These are phyloP conservation scores for Zaprionus lachaisei DNA, from an alignment of 1,140 invertebrate genomes.

Conservation along the genomic window DNA sequence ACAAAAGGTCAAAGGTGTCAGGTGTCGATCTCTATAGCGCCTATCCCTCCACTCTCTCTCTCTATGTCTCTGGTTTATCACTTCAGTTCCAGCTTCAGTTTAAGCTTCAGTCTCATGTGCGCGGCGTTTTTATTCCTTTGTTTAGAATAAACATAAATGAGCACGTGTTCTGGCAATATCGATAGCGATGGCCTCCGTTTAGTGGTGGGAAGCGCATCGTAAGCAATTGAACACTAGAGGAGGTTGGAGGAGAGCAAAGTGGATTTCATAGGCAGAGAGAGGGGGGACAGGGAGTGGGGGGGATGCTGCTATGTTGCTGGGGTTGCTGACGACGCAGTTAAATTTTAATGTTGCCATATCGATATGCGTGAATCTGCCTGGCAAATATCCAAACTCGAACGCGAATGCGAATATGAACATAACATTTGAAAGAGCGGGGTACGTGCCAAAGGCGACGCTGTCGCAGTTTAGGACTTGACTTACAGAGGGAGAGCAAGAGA, in stretches of 20 bases:
- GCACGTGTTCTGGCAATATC: slow-evolving; percentile 61
- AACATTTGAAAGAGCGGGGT: slow-evolving; percentile 49
- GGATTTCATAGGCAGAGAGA: too few relatives aligned
- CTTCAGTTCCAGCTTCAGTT: background rate
- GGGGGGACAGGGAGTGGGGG: background rate
- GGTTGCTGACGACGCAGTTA: slow-evolving; percentile 60
- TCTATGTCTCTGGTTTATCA: background rate
- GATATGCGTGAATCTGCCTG: slow-evolving; percentile 65
- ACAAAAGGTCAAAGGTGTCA: background rate
- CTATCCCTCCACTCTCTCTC: background rate
- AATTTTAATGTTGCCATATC: slow-evolving; percentile 83
- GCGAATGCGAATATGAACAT: slow-evolving; percentile 40
- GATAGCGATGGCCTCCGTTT: slow-evolving; percentile 13
- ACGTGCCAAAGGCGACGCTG: slow-evolving; percentile 36
- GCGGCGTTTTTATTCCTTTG: slow-evolving; percentile 77
- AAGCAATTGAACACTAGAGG: background rate
- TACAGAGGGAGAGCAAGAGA: background rate
- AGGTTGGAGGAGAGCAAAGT: background rate
- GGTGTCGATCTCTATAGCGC: background rate
- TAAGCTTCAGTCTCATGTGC: slow-evolving; percentile 65
- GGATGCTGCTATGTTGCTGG: slow-evolving; percentile 7
- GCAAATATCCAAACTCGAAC: slow-evolving; percentile 49
- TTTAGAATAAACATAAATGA: slow-evolving; percentile 81
- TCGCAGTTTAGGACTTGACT: background rate
- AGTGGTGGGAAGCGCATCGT: background rate